A percentile compares a stretch with the other conserved stretches of the same genome.
These are phyloP conservation scores for Miichthys miiuy DNA, from an alignment of 2,797 vertebrate species.

Conservation along the genomic window DNA sequence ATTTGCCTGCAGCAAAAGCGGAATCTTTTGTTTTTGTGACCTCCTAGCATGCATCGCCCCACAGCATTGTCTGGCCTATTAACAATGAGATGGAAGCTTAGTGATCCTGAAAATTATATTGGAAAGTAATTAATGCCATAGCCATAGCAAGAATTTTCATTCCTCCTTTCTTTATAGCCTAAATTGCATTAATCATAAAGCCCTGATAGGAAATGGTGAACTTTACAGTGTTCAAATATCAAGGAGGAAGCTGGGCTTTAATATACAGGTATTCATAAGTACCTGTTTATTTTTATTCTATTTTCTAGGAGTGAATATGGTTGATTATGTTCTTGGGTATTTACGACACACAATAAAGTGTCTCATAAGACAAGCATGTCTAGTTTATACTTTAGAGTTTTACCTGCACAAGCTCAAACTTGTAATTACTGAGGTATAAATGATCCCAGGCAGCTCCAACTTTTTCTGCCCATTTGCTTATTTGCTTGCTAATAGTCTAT, in stretches of 20 bases:
- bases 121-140: slow-evolving; percentile 50
- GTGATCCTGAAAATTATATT: slow-evolving; percentile 63
- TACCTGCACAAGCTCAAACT: slow-evolving; percentile 5
- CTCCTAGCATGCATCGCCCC: slow-evolving; percentile 69
- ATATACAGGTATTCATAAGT: neutral
- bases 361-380: neutral
- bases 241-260: neutral
- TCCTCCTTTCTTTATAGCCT: slow-evolving; percentile 10
- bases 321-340: slow-evolving; percentile 6
- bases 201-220: neutral
- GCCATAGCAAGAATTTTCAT: slow-evolving; percentile 10
- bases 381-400: slow-evolving; percentile 14
- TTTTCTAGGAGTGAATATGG: slow-evolving; percentile 1
- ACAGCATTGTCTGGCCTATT: slow-evolving; percentile 68
- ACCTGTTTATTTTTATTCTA: neutral
- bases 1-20: slow-evolving; percentile 56
- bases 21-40: slow-evolving; percentile 71
- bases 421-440: slow-evolving; percentile 43
- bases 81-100: slow-evolving; percentile 62
- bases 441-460: slow-evolving; percentile 19
- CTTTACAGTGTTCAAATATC: neutral
- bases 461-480: slow-evolving; percentile 32
- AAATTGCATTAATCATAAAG: slow-evolving; percentile 32
- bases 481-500: slow-evolving; percentile 40
- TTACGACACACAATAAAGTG: neutral